These are phyloP conservation scores for Apeltes quadracus DNA, from an alignment of 2,113 vertebrate genomes.

Conservation along the genomic window DNA sequence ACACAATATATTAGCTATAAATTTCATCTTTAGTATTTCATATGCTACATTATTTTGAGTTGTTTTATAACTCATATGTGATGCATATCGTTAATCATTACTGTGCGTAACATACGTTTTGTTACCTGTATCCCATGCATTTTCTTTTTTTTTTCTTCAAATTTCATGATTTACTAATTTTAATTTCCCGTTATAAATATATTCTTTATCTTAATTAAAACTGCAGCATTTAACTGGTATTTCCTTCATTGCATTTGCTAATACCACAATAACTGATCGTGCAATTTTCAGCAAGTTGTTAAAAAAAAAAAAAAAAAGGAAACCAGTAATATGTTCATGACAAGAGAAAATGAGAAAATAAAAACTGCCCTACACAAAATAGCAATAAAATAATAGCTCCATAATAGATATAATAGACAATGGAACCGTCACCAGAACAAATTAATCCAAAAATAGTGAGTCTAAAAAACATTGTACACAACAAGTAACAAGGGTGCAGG, in stretches of 20 bases:
- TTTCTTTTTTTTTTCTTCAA: conserved; percentile 66
- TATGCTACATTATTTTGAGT: conserved; percentile 83
- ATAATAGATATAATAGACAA: conserved; percentile 86
- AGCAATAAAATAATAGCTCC: conserved; percentile 79
- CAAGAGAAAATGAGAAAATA: conserved; percentile 81
- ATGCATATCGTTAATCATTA: conserved; percentile 86
- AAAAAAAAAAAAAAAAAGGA: conserved; percentile 66
- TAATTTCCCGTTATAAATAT: conserved; percentile 76
- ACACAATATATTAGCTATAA: conserved; percentile 97
- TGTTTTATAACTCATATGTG: conserved; percentile 80
- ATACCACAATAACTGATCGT: conserved; percentile 86
- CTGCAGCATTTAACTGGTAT: conserved; percentile 92
- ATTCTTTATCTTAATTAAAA: conserved; percentile 91
- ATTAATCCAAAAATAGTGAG: conserved; percentile 89
- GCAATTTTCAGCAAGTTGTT: conserved; percentile 90
- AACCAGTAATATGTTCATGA: conserved; percentile 85
- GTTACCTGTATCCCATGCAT: conserved; percentile 87
- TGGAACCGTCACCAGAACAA: conserved; percentile 94
- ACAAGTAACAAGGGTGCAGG: conserved; percentile 82
- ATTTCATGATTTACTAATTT: conserved; percentile 73
- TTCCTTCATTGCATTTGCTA: conserved; percentile 82
- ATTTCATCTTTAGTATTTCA: conserved; percentile 82
- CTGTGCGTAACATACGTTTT: conserved; percentile 79
- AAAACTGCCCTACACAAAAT: conserved; percentile 87
- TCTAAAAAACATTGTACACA: conserved; percentile 87